Conservation (phyloP, 2,113 vertebrate species). For the Microcebus jonahi region DNA sequence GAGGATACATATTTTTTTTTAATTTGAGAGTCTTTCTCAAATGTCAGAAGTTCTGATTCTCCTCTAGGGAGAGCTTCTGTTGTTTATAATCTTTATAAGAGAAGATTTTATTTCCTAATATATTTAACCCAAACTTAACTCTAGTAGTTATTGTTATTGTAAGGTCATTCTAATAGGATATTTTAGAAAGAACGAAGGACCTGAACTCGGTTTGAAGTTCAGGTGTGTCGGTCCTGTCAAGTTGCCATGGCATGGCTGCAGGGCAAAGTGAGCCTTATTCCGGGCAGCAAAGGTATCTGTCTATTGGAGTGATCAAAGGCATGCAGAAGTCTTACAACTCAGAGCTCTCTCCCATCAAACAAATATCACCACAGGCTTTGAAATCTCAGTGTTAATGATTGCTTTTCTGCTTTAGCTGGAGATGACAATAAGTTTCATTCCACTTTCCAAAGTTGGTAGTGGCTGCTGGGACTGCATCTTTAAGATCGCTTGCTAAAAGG, state of each 20-base stretch:
- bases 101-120: neutral
- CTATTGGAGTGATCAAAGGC: neutral
- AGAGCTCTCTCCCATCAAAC: neutral
- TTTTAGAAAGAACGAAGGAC: neutral
- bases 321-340: too few species aligned
- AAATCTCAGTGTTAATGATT: too few species aligned
- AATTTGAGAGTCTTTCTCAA: neutral
- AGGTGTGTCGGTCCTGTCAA: neutral
- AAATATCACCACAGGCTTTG: neutral
- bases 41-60: neutral
- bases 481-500: neutral
- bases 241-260: neutral
- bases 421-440: neutral
- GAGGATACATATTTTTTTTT: neutral
- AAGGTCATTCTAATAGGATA: neutral
- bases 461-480: neutral
- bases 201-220: neutral
- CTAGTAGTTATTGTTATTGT: neutral
- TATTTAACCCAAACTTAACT: neutral
- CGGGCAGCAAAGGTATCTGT: neutral
- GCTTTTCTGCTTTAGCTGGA: neutral
- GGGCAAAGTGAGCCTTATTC: neutral
- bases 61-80: neutral
- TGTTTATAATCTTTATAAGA: neutral
- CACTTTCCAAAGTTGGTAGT: neutral